phyloP scores from a whole-genome alignment of 2,113 vertebrate species.

The Conger conger region DNA sequence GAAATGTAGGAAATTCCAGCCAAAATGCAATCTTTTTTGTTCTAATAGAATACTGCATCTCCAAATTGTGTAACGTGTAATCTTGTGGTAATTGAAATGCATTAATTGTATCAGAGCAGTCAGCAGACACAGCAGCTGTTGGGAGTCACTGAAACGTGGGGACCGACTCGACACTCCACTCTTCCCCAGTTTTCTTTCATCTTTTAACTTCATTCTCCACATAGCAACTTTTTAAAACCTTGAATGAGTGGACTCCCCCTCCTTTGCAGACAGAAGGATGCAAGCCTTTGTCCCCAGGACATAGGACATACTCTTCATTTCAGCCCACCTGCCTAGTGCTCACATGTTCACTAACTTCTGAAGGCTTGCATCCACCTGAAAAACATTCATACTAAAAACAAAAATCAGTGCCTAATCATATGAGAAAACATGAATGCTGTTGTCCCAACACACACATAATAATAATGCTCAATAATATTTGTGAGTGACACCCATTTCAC shows the following conservation, averaged over 20 bases:
- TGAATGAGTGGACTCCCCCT: background rate
- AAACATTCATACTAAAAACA: background rate
- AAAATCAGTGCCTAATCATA: background rate
- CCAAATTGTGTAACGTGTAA: background rate
- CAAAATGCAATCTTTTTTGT: background rate
- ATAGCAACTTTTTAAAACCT: background rate
- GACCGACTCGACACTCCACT: background rate
- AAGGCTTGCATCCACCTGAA: constrained; percentile 1
- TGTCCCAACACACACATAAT: background rate
- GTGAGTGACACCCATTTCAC: background rate
- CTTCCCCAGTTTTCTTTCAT: background rate
- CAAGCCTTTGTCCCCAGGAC: background rate
- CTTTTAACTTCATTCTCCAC: constrained; percentile 6
- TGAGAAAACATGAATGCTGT: background rate
- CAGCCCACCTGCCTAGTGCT: background rate
- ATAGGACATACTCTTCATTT: background rate
- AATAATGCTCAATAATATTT: background rate
- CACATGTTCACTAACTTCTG: background rate
- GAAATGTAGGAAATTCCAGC: background rate
- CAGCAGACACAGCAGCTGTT: background rate
- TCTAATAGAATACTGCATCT: background rate
- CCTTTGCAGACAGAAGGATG: background rate
- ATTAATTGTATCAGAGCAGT: background rate
- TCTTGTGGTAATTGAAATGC: background rate
- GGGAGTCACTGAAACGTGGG: constrained; percentile 5